Base-by-base conservation (phyloP, 2,113 vertebrate genomes). In the Chloropsis cyanopogon region DNA sequence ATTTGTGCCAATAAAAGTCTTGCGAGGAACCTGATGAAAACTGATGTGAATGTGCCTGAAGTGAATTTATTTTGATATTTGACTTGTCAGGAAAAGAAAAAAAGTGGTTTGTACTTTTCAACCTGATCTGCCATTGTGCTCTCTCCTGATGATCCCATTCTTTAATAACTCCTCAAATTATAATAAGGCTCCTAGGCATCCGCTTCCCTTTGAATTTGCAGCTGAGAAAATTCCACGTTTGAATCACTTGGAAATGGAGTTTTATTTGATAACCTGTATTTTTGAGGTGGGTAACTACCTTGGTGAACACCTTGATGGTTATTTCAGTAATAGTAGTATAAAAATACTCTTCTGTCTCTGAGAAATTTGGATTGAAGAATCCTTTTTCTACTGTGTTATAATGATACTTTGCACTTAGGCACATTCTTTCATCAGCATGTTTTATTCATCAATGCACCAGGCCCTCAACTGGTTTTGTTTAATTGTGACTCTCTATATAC, bases 1-100 rank as follows among this genome's bases (percentile, higher is more conserved):
- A 92, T 93, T 78, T 83, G 60, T 83, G 79, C 88, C 65, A 90
- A 90, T 96, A 83, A 95, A 96, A 93, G 79, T 60, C 79, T 54
- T 59, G 44, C 0, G 1, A 92, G 85, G 78, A 83, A 59, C 41
- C 60, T 71, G 54, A 83, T 71, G 87, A 82, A 75, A 90, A 92
- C 68, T 42, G 52, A 86, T 78, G 79, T 64, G 93, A 81, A 78
- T 81, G 76, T 92, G 92, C 90, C 93, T 90, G 88, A 96, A 90
- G 85, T 78, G 88, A 94, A 90, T 90, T 83, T 80, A 42, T 96
- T 96, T 92, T 96, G 93, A 94, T 95, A 95, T 96, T 86, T 78
- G 79, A 92, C 79, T 86, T 60, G 28, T 68, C 56, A 64, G 35
- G n/a, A 31, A 18, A 24, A 61, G 29, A 31, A 52, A 71, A 53